Base-by-base conservation (phyloP, 1,140 invertebrate species). In the Drosophila murphyi region DNA sequence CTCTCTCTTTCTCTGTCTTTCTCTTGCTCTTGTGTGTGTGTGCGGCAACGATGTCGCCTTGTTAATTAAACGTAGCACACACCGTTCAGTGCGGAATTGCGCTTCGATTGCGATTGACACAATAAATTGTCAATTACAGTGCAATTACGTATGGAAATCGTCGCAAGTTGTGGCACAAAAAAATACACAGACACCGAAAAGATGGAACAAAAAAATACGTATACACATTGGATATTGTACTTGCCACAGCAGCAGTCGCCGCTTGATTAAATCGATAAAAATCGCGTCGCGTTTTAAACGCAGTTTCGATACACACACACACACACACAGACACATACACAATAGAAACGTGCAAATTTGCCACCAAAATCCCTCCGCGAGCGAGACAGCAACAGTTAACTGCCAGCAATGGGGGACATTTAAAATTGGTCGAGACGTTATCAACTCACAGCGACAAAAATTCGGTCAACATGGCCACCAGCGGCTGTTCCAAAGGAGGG, bases 101-200 rank as follows among this genome's bases (percentile, higher is more conserved):
- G 86, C 80, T 80, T 88, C 83, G 85, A 80, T 88, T 89, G 80
- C 85, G 85, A 89, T 89, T 89, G 85, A 89, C 85, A 89, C 85
- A 89, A 89, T 89, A 89, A 89, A 89, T 89, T 89, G 85, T 89
- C 85, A 89, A 89, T 89, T 89, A 89, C 85, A 81, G 81, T 89
- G 85, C 85, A 89, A 89, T 89, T 89, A 89, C 86, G 85, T 90
- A 89, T 89, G 85, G 85, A 89, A 89, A 89, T 89, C 81, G 85
- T 50, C 61, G 62, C 43, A 72, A 61, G 54, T 69, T 65, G 57
- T 48, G 60, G 62, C 45, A 67, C 65, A 39, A 74, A 70, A 74
- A 35, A 3, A 47, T 43, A 65, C 54, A 55, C 55, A 74, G 34
- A 67, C 35, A 41, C 10, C 34, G 56, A 64, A 20, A 65, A 52